A percentile compares a stretch with the other conserved stretches of the same genome.
Conservation (phyloP, 2,113 vertebrate species). For the Chionodraco myersi region DNA sequence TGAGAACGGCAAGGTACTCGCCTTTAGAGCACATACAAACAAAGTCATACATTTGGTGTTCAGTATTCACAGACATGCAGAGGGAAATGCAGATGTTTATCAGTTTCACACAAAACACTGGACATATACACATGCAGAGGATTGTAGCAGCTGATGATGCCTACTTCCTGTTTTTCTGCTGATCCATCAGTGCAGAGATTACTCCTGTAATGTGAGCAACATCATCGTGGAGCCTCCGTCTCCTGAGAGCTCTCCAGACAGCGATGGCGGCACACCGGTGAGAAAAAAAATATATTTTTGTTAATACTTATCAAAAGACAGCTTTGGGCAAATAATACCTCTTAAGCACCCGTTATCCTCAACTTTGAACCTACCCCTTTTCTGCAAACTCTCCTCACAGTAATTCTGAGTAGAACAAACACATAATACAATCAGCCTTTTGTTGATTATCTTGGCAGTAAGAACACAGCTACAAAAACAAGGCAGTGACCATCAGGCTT, state of each 20-base stretch:
- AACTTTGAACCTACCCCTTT: too few relatives aligned
- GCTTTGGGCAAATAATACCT: not conserved
- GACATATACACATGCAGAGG: not conserved
- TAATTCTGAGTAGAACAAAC: too few relatives aligned
- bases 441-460: too few relatives aligned
- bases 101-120: not conserved
- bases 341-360: too few relatives aligned
- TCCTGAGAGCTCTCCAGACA: conserved; percentile 75
- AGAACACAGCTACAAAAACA: too few relatives aligned
- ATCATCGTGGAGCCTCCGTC: conserved; percentile 76
- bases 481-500: too few relatives aligned
- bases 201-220: conserved; percentile 70
- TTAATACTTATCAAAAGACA: not conserved
- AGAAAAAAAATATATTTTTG: conserved; percentile 31
- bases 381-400: too few relatives aligned
- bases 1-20: conserved; percentile 79
- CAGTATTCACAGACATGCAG: not conserved
- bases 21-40: conserved; percentile 10
- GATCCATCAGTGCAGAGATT: conserved; percentile 71
- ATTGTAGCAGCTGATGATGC: not conserved
- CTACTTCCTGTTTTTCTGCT: conserved; percentile 48
- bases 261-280: conserved; percentile 77
- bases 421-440: too few relatives aligned
- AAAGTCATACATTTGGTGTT: not conserved
- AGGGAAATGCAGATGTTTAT: conserved; percentile 6